These are phyloP conservation scores for Antedon mediterranea DNA, from an alignment of 53 echinoderm and acorn worm species.

Conservation along the genomic window DNA sequence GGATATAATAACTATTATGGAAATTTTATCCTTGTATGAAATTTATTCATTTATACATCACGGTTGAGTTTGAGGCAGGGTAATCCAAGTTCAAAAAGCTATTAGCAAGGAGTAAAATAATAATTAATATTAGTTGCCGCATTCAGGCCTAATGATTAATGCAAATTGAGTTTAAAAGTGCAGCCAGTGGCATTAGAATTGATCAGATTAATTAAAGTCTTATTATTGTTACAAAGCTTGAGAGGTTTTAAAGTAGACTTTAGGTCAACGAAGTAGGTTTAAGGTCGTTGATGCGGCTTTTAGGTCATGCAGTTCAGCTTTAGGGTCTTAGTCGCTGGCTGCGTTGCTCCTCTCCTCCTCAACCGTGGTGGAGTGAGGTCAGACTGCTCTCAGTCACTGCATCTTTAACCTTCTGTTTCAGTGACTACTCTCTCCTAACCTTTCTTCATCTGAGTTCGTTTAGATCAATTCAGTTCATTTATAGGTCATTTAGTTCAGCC, in stretches of 20 bases:
- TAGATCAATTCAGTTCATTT: not conserved
- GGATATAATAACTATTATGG: no score
- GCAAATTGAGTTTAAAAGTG: not conserved
- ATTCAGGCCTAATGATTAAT: not conserved
- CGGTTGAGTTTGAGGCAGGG: not conserved
- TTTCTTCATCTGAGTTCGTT: not conserved
- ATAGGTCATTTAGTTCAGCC: not conserved
- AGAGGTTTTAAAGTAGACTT: not conserved
- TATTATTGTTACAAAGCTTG: not conserved
- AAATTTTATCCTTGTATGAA: not conserved
- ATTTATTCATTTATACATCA: not conserved
- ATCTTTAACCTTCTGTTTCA: not conserved
- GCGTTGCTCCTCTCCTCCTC: no score
- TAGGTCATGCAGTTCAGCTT: not conserved
- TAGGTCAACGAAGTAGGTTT: not conserved
- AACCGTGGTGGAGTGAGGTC: not conserved
- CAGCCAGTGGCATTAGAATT: not conserved
- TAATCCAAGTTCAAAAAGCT: slow-evolving; percentile 1
- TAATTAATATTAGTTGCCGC: not conserved
- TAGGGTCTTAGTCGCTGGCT: not conserved
- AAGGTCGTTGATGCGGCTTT: not conserved
- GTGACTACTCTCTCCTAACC: not conserved
- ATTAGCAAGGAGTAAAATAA: not conserved
- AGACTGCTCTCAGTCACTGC: not conserved
- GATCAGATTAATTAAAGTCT: not conserved